These are phyloP conservation scores for Synergus umbraculus DNA, from an alignment of 2,888 invertebrate species.

Conservation along the genomic window DNA sequence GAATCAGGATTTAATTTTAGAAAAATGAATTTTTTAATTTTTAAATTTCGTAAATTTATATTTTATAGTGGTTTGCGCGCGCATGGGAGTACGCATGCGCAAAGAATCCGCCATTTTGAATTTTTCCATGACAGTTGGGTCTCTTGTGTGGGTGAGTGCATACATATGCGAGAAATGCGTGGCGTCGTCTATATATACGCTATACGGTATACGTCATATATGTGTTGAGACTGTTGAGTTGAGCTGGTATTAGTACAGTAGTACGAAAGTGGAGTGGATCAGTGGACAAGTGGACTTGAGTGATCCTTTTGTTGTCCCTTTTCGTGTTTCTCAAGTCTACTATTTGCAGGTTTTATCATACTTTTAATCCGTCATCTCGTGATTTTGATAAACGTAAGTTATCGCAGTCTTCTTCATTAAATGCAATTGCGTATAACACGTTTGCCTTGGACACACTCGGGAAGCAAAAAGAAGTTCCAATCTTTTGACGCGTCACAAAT, in stretches of 20 bases:
- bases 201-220: too few relatives aligned
- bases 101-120: not conserved
- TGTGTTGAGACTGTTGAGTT: too few relatives aligned
- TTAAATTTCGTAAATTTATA: too few relatives aligned
- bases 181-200: too few relatives aligned
- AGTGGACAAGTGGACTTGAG: not conserved
- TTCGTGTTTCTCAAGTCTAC: slow-evolving; percentile 13
- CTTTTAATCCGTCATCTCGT: slow-evolving; percentile 20
- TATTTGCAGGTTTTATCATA: slow-evolving; percentile 17
- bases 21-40: too few relatives aligned
- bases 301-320: slow-evolving; percentile 11
- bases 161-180: too few relatives aligned
- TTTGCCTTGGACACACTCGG: not conserved
- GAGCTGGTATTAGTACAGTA: too few relatives aligned
- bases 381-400: slow-evolving; percentile 30
- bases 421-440: not conserved
- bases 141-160: not conserved
- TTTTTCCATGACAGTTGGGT: not conserved
- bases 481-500: slow-evolving; percentile 31
- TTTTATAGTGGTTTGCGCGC: not conserved
- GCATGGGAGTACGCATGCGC: not conserved
- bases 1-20: too few relatives aligned
- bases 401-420: not conserved
- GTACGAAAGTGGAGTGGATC: not conserved
- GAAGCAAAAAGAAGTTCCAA: not conserved